Base-by-base conservation (phyloP, 2,797 vertebrate species). In the Anniella stebbinsi region DNA sequence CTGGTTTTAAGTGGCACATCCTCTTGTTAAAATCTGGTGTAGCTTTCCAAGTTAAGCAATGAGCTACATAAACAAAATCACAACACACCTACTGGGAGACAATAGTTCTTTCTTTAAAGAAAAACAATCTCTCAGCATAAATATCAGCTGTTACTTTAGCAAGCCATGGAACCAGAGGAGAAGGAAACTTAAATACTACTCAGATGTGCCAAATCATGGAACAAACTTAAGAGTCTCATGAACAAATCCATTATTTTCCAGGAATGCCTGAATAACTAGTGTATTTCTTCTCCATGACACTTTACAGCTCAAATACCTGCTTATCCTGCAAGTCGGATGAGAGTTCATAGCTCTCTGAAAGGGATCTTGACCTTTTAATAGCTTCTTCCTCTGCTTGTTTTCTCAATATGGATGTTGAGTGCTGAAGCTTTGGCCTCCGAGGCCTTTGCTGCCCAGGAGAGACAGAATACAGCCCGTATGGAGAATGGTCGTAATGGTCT, bases 291-390 rank as follows among this genome's bases (percentile, higher is more conserved):
- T 75, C 10, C 11, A 48, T 60, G 8, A 38, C 4, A 10, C 18
- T 66, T 2, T 23, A 83, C 21, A 89, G 69, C 87, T 88, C 76
- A 89, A 84, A 90, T 98, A 99, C 98, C 98, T 99, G 98, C 96
- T 99, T 99, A 96, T 99, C 99, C 97, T 99, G 99, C 85, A 99
- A 98, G 96, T 99, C 99, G 3, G 99, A 98, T 84, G 99, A 99
- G 97, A 99, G 98, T 97, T 99, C 99, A 98, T 99, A 99, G 98
- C 99, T 99, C 97, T 99, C 99, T 0, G 99, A 99, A 88, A 99
- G 98, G 0, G 99, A 99, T 91, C 98, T 97, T 0, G 99, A 99
- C 90, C 99, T 97, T 94, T 99, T 99, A 96, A 99, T 99, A 94
- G 99, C 99, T 91, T 99, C 99, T 89, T 99, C 99, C 96, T 99